These are phyloP conservation scores for Ranitomeya variabilis DNA, from an alignment of 2,113 vertebrate genomes.

Conservation along the genomic window DNA sequence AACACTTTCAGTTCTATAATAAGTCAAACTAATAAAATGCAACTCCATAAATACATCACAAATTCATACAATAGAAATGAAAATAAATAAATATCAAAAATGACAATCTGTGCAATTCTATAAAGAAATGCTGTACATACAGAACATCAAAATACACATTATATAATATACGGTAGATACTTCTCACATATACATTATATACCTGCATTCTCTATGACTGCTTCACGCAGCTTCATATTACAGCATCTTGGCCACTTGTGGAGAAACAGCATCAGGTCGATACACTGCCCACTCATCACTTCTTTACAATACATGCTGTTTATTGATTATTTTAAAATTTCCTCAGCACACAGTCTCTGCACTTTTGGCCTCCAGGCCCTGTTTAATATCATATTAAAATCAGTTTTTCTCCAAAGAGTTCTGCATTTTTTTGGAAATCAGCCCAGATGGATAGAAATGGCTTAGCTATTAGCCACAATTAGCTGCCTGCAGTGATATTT, in stretches of 20 bases:
- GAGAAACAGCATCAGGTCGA: background rate
- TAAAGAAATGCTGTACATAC: too few relatives aligned
- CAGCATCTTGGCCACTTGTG: background rate
- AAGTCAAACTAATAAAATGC: too few relatives aligned
- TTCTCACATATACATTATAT: too few relatives aligned
- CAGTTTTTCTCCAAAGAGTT: constrained; percentile 44
- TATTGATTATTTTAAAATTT: constrained; percentile 33
- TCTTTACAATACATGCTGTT: constrained; percentile 1
- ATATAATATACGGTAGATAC: too few relatives aligned
- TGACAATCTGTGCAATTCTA: too few relatives aligned
- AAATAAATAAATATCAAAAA: too few relatives aligned
- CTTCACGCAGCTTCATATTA: constrained; percentile 11
- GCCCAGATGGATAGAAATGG: constrained; percentile 48
- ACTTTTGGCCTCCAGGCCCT: constrained; percentile 45
- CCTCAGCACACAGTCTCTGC: constrained; percentile 13
- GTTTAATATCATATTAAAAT: constrained; percentile 57
- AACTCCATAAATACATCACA: too few relatives aligned
- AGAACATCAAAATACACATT: too few relatives aligned
- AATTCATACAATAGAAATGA: too few relatives aligned
- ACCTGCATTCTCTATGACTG: background rate
- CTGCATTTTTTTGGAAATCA: constrained; percentile 40
- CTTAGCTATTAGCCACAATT: constrained; percentile 49
- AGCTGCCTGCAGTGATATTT: constrained; percentile 52
- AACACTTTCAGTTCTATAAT: too few relatives aligned
- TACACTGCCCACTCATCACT: constrained; percentile 27